Percentiles rank a stretch among this genome's conserved stretches.
phyloP scores from a whole-genome alignment of 2,113 vertebrate genomes.

The Pelecanus crispus region DNA sequence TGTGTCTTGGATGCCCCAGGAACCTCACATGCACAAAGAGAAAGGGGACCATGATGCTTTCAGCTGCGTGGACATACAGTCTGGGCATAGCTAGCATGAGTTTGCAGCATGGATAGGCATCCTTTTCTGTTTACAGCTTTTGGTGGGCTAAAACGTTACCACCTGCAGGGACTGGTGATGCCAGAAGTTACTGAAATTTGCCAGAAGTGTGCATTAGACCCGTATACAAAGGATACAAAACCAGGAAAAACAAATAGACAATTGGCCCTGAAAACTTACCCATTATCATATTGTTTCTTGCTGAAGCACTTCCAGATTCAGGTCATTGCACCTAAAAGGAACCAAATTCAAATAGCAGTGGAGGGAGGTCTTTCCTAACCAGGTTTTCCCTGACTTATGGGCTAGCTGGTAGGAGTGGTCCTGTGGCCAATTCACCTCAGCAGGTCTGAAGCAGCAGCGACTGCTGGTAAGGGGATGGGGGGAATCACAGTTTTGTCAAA shows the following conservation, averaged over 20 bases:
- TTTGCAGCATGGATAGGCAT: not conserved
- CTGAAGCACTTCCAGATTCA: not conserved
- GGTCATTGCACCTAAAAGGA: not conserved
- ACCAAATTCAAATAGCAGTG: accelerated
- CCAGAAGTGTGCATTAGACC: not conserved
- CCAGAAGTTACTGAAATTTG: not conserved
- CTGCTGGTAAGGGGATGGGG: not conserved
- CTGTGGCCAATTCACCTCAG: not conserved
- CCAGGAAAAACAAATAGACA: not conserved
- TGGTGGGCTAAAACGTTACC: not conserved
- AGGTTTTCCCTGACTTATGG: not conserved
- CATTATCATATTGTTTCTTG: not conserved
- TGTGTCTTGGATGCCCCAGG: not conserved
- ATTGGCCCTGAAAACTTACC: not conserved
- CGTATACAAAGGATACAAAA: not conserved
- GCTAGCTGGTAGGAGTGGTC: not conserved
- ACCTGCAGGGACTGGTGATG: no score
- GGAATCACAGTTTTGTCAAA: not conserved
- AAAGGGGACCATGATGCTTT: not conserved
- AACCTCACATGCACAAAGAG: not conserved
- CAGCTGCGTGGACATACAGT: no score
- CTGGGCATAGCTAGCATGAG: accelerated
- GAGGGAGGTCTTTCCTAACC: not conserved
- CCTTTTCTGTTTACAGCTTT: not conserved
- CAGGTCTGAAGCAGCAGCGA: not conserved